Evolutionary conservation across 2,888 invertebrate genomes (phyloP), one percentile per base, ranked within the genome.

Genomic region (Acanthosoma haemorrhoidale): DNA sequence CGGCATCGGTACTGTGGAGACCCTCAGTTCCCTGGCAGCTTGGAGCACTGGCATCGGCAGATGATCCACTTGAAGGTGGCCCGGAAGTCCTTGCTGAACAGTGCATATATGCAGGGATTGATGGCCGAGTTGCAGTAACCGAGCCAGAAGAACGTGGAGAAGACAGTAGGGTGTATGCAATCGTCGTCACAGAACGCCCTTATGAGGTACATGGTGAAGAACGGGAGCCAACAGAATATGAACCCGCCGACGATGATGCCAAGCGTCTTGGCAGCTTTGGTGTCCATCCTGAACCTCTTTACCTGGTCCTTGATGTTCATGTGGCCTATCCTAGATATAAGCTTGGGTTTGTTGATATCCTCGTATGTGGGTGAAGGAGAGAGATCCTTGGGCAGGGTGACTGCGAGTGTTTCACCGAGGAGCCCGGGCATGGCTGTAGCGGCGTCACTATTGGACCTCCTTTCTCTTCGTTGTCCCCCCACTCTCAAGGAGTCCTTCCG

Each of bases 181-280:
- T 89, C 86, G 72, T 89, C 85, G 51, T 86, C 88, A 79, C 92
- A 94, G 79, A 93, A 96, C 0, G 94, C 95, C 11, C 93, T 85
- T 69, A 95, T 86, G 60, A 96, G 85, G 80, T 96, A 96, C 82
- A 95, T 92, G 58, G 94, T 94, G 83, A 97, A 96, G 83, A 97
- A 97, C 0, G 96, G 96, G 70, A 95, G 84, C 97, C 97, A 98
- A 81, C 97, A 98, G 77, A 92, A 86, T 69, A 96, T 94, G 82
- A 98, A 98, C 58, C 95, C 92, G 1, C 97, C 97, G 3, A 98
- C 96, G 74, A 98, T 97, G 75, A 98, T 96, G 72, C 94, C 96
- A 67, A 97, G 83, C 0, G 96, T 96, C 81, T 96, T 96, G 2
- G 96, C 96, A 0, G 96, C 96, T 82, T 96, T 96, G 0, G 96